Conservation (phyloP, 2,797 vertebrate species). For the Peromyscus eremicus region DNA sequence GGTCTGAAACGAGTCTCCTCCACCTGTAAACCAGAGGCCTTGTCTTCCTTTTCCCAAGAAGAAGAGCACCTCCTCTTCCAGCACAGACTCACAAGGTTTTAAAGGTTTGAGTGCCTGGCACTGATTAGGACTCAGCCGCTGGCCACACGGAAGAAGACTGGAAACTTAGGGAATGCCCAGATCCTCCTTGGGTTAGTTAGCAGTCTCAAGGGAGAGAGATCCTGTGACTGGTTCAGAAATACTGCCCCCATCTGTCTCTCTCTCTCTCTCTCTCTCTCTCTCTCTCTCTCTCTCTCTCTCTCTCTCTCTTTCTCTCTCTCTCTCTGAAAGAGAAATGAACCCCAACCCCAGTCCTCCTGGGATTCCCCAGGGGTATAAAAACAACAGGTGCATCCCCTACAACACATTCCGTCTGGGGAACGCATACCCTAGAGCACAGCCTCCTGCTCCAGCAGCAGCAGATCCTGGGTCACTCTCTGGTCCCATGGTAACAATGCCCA, state of each 20-base stretch:
- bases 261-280: no score
- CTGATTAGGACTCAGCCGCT: not conserved
- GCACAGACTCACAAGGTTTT: not conserved
- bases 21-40: not conserved
- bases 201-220: slow-evolving; percentile 77
- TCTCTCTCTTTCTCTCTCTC: not conserved
- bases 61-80: no score
- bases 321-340: not conserved
- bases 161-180: slow-evolving; percentile 63
- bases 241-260: not conserved
- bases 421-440: slow-evolving; percentile 59
- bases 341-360: slow-evolving; percentile 31
- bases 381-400: slow-evolving; percentile 16
- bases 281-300: not conserved
- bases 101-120: not conserved
- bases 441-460: not conserved
- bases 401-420: slow-evolving; percentile 64
- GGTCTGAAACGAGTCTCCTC: not conserved
- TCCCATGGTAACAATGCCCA: not conserved
- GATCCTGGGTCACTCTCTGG: not conserved
- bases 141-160: not conserved
- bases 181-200: slow-evolving; percentile 78
- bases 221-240: slow-evolving; percentile 67
- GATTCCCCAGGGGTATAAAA: slow-evolving; percentile 76
- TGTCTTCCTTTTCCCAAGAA: not conserved